Conservation (phyloP, 1,140 invertebrate species). For the Calycopis cecrops region DNA sequence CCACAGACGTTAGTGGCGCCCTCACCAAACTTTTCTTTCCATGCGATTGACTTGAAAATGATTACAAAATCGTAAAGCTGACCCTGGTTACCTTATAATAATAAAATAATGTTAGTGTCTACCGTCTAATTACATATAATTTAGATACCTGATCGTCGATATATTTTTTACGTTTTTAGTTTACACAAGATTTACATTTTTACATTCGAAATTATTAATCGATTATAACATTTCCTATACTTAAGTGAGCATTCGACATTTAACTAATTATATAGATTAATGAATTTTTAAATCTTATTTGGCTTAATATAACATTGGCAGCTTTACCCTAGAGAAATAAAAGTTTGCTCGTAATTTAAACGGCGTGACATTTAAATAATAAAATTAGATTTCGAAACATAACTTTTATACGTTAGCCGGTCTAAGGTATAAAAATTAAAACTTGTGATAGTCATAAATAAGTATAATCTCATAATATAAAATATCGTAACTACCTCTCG, state of each 20-base stretch:
- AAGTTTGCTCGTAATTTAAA: background rate
- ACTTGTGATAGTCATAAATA: conserved; percentile 16
- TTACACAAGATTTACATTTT: conserved; percentile 29
- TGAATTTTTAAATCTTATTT: background rate
- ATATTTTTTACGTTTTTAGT: background rate
- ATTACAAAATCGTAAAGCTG: background rate
- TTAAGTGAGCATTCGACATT: conserved; percentile 1
- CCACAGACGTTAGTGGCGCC: conserved; percentile 5
- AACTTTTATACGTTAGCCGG: conserved; percentile 25
- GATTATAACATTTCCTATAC: conserved; percentile 8
- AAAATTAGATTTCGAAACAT: conserved; percentile 12
- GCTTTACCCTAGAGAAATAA: conserved; percentile 21
- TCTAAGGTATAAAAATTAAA: conserved; percentile 20
- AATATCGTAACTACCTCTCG: conserved; percentile 13
- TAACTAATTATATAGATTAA: background rate
- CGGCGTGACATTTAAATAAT: background rate
- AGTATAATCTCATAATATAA: conserved; percentile 11
- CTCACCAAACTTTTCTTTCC: background rate
- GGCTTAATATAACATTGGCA: too few species aligned
- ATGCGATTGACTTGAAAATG: background rate
- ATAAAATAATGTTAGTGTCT: conserved; percentile 3
- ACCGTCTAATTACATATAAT: background rate
- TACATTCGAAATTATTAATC: conserved; percentile 15
- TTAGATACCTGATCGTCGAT: too few species aligned
- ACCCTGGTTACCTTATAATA: background rate